Evolutionary conservation across 2,113 vertebrate species (phyloP).

Genomic region (Sarotherodon lohbergeri): DNA sequence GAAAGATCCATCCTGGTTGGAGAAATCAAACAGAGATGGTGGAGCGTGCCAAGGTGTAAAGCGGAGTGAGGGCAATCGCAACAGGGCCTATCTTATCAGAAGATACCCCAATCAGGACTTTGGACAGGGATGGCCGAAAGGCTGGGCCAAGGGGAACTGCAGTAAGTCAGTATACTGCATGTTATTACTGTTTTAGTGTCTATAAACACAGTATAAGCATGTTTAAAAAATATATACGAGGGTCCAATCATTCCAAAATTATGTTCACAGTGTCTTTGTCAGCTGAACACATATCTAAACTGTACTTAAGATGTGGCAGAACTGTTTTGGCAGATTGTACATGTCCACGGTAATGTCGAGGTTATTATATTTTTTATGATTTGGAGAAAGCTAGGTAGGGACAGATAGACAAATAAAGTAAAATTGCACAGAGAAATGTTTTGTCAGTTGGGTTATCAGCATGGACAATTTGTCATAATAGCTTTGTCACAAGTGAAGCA

Average conservation of each 20-base stretch:
- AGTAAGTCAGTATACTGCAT: background rate
- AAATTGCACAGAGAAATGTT: background rate
- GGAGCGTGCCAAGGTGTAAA: background rate
- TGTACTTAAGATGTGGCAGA: background rate
- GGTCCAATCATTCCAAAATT: background rate
- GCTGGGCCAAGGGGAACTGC: background rate
- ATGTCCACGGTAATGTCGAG: background rate
- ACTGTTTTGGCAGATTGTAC: background rate
- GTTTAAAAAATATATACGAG: background rate
- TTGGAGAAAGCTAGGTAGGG: background rate
- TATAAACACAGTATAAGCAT: background rate
- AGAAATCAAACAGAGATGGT: background rate
- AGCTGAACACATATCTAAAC: background rate
- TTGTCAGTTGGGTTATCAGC: background rate
- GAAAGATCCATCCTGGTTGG: constrained; percentile 60
- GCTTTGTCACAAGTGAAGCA: background rate
- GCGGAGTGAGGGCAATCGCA: constrained; percentile 1
- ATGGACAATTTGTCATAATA: background rate
- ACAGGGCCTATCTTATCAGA: constrained; percentile 25
- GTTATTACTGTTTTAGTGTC: background rate
- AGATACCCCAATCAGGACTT: constrained; percentile 24
- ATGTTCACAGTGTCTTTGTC: background rate
- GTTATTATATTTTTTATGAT: background rate
- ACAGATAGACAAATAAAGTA: background rate
- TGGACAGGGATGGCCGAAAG: constrained; percentile 19